These are phyloP conservation scores for Uria lomvia DNA, from an alignment of 2,113 vertebrate genomes.

Conservation along the genomic window DNA sequence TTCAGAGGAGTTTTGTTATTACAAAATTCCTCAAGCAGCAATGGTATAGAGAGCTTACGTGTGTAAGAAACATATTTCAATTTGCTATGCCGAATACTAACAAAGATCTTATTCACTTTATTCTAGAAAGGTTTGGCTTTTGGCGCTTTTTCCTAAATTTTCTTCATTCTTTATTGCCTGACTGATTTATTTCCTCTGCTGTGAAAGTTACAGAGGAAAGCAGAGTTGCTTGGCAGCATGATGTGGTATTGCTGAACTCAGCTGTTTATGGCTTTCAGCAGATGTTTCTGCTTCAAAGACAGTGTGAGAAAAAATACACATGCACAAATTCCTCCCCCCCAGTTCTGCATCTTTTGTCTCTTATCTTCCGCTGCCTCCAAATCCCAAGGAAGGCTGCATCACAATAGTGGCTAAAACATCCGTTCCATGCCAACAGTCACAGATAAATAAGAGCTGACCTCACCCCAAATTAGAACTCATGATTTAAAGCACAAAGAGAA, in stretches of 20 bases:
- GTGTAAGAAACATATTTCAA: background rate
- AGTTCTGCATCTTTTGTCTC: background rate
- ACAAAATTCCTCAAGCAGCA: conserved; percentile 15
- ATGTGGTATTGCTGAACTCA: conserved; percentile 59
- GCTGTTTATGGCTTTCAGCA: conserved; percentile 38
- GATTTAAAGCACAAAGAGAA: background rate
- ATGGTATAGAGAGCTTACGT: background rate
- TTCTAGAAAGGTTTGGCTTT: conserved; percentile 45
- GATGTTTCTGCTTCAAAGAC: conserved; percentile 63
- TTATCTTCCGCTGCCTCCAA: background rate
- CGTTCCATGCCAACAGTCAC: background rate
- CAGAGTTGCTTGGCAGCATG: conserved; percentile 37
- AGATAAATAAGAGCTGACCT: background rate
- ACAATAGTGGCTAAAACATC: background rate
- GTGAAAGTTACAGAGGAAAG: conserved; percentile 52
- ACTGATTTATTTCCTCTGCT: conserved; percentile 60
- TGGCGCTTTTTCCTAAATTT: background rate
- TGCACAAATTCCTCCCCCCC: background rate
- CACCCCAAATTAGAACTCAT: background rate
- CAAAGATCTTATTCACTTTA: conserved; percentile 48
- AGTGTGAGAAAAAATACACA: background rate
- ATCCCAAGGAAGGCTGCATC: background rate
- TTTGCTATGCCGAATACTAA: conserved; percentile 5
- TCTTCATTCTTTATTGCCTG: conserved; percentile 60
- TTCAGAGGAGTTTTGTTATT: background rate